phyloP scores from a whole-genome alignment of 2,113 vertebrate species.

The Labeo rohita region DNA sequence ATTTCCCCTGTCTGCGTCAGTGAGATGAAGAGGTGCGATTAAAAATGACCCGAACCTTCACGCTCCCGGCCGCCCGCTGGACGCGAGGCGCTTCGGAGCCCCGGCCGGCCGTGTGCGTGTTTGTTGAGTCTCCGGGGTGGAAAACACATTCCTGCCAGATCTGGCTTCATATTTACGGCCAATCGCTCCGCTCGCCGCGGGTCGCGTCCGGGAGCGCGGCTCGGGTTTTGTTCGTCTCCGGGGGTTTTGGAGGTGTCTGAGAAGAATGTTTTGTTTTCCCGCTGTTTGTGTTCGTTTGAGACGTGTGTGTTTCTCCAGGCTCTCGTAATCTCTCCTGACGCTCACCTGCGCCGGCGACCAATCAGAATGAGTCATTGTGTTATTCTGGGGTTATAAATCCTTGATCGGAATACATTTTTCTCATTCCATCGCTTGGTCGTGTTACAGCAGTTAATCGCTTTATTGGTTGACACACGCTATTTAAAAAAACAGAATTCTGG shows the following conservation, averaged over 20 bases:
- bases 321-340: background rate
- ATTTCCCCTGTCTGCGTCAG: slow-evolving; percentile 4
- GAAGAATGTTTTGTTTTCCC: slow-evolving; percentile 12
- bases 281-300: slow-evolving; percentile 3
- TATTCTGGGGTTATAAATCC: background rate
- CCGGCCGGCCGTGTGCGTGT: background rate
- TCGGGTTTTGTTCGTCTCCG: background rate
- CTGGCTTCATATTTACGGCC: background rate
- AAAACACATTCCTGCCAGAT: slow-evolving; percentile 5
- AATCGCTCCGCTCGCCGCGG: background rate
- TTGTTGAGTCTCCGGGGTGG: background rate
- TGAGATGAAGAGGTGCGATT: background rate
- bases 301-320: slow-evolving; percentile 5
- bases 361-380: background rate
- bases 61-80: too few species aligned
- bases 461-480: background rate
- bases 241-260: slow-evolving; percentile 11
- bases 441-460: background rate
- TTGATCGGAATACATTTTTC: background rate
- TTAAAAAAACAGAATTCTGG: background rate
- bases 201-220: background rate
- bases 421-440: background rate
- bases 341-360: background rate
- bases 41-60: background rate
- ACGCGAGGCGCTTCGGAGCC: too few species aligned